Percentiles rank a stretch among this genome's conserved stretches.
These are phyloP conservation scores for Actinemys pallida DNA, from an alignment of 2,113 vertebrate genomes.

Conservation along the genomic window DNA sequence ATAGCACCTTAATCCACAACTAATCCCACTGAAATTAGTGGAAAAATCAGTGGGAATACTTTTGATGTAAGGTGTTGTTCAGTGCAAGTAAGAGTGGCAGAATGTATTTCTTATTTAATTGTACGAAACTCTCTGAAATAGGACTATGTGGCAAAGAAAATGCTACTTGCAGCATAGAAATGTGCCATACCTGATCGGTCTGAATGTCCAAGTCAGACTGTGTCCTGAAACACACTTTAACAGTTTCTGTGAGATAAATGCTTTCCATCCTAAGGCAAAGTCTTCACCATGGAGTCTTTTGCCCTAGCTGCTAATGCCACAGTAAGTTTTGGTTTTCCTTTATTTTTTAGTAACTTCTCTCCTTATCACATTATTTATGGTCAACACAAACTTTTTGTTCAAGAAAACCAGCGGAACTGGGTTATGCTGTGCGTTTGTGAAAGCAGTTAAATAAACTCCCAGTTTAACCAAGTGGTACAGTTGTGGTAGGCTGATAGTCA, in stretches of 20 bases:
- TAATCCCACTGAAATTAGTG: background rate
- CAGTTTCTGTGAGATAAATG: background rate
- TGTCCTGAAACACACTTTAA: background rate
- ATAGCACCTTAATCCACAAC: background rate
- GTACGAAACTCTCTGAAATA: background rate
- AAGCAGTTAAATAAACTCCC: background rate
- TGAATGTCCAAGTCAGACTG: background rate
- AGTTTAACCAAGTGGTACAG: background rate
- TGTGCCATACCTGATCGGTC: accelerated
- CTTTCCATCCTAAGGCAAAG: background rate
- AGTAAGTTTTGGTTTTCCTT: background rate
- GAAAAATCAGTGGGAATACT: background rate
- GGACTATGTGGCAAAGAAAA: background rate
- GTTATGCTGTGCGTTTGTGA: background rate
- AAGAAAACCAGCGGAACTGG: background rate
- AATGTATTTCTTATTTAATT: background rate
- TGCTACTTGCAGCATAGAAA: background rate
- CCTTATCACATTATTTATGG: background rate
- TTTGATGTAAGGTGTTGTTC: background rate
- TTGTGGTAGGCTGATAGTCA: background rate
- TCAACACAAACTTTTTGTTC: background rate
- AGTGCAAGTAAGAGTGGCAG: background rate
- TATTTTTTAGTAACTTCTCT: background rate
- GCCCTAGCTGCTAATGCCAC: background rate
- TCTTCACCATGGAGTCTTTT: background rate